Evolutionary conservation across 1,140 invertebrate genomes (phyloP).

Genomic region (Zophobas atratus): DNA sequence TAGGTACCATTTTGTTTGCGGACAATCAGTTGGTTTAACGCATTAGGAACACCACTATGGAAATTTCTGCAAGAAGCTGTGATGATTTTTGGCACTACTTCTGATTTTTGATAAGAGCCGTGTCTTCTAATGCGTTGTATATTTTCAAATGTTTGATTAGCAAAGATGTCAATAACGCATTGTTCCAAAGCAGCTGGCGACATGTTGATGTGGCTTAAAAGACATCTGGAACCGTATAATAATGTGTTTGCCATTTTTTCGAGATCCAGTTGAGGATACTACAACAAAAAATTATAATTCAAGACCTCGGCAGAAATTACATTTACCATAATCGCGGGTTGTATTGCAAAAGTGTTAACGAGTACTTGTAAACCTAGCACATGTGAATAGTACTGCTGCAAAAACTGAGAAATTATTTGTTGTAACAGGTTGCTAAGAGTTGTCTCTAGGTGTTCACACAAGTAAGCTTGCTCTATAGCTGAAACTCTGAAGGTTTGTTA

Average conservation of each 20-base stretch:
- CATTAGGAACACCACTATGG: constrained; percentile 62
- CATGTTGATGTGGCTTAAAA: constrained; percentile 65
- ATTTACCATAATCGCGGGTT: constrained; percentile 53
- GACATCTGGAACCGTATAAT: constrained; percentile 62
- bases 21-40: constrained; percentile 64
- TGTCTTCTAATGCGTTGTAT: constrained; percentile 59
- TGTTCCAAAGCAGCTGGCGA: constrained; percentile 65
- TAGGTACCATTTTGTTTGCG: constrained; percentile 62
- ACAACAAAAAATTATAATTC: constrained; percentile 13
- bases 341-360: constrained; percentile 82
- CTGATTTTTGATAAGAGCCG: constrained; percentile 59
- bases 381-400: constrained; percentile 93
- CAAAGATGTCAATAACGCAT: constrained; percentile 63
- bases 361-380: constrained; percentile 91
- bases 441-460: constrained; percentile 47
- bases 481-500: constrained; percentile 76
- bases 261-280: constrained; percentile 53
- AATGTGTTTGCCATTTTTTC: constrained; percentile 59
- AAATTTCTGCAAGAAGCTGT: constrained; percentile 62
- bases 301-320: neutral
- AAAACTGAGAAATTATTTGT: constrained; percentile 74
- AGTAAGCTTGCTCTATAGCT: constrained; percentile 78
- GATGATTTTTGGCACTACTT: constrained; percentile 61
- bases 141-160: constrained; percentile 62
- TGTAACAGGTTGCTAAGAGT: constrained; percentile 53